These are phyloP conservation scores for Drosophila atripex DNA, from an alignment of 2,888 invertebrate genomes.

Conservation along the genomic window DNA sequence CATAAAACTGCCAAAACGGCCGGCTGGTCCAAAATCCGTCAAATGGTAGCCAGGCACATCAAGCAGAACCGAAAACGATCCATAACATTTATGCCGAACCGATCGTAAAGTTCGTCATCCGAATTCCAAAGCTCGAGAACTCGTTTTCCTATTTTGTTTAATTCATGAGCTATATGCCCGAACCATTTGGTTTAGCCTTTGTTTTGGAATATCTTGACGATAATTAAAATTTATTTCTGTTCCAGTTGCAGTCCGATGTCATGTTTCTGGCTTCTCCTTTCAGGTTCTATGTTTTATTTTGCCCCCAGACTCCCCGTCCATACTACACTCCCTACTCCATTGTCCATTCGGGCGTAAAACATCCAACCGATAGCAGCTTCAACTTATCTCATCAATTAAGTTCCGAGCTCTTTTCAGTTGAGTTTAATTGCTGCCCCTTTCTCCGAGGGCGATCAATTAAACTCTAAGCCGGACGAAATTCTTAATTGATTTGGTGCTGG, in stretches of 20 bases:
- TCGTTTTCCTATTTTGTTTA: slow-evolving; percentile 30
- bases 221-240: slow-evolving; percentile 39
- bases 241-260: slow-evolving; percentile 29
- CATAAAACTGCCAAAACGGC: slow-evolving; percentile 31
- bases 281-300: slow-evolving; percentile 1
- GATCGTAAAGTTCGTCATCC: slow-evolving; percentile 48
- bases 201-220: slow-evolving; percentile 31
- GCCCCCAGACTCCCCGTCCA: not conserved
- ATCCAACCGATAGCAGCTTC: slow-evolving; percentile 19
- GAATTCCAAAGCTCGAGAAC: slow-evolving; percentile 30
- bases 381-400: slow-evolving; percentile 67
- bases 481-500: slow-evolving; percentile 68
- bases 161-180: slow-evolving; percentile 27
- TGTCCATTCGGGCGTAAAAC: slow-evolving; percentile 19
- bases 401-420: slow-evolving; percentile 49
- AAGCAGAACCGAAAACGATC: slow-evolving; percentile 41
- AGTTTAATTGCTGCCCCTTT: slow-evolving; percentile 52
- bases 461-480: slow-evolving; percentile 46
- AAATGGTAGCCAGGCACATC: slow-evolving; percentile 29
- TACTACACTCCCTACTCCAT: slow-evolving; percentile 8
- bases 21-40: slow-evolving; percentile 31
- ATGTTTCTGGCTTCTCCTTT: slow-evolving; percentile 19
- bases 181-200: slow-evolving; percentile 17
- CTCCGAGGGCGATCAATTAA: slow-evolving; percentile 57
- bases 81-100: slow-evolving; percentile 33